Conservation (phyloP, 2,797 vertebrate species). For the Sebastes wilsoni region DNA sequence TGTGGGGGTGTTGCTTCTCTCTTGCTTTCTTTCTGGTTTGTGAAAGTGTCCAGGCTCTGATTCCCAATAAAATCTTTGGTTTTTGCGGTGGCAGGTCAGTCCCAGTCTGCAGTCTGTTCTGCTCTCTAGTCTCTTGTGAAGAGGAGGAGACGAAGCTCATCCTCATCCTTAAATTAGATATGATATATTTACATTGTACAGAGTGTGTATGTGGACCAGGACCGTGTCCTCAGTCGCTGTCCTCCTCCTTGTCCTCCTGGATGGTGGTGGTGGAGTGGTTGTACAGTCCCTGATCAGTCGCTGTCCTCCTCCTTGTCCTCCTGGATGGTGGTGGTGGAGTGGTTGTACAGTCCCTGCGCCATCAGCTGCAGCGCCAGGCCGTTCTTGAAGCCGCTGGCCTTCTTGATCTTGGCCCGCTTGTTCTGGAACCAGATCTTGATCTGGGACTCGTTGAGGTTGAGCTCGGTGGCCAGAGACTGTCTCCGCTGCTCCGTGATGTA, state of each 20-base stretch:
- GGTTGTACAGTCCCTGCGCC: conserved; percentile 97
- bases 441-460: conserved; percentile 94
- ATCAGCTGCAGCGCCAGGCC: conserved; percentile 93
- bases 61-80: conserved; percentile 94
- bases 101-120: conserved; percentile 9
- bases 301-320: conserved; percentile 92
- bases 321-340: conserved; percentile 94
- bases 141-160: conserved; percentile 32
- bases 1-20: conserved; percentile 42
- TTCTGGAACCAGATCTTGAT: conserved; percentile 99
- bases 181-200: conserved; percentile 81
- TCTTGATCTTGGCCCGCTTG: conserved; percentile 96
- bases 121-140: neutral
- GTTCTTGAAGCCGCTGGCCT: conserved; percentile 91
- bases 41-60: conserved; percentile 80
- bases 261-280: conserved; percentile 96
- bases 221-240: conserved; percentile 84
- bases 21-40: conserved; percentile 6
- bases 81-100: conserved; percentile 86
- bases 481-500: conserved; percentile 95
- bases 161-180: conserved; percentile 91
- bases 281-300: conserved; percentile 92
- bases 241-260: conserved; percentile 91
- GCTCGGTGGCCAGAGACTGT: conserved; percentile 91
- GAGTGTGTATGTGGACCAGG: conserved; percentile 50